Conservation (phyloP, 35 echinoderm and acorn worm genomes). For the Apostichopus parvimensis region DNA sequence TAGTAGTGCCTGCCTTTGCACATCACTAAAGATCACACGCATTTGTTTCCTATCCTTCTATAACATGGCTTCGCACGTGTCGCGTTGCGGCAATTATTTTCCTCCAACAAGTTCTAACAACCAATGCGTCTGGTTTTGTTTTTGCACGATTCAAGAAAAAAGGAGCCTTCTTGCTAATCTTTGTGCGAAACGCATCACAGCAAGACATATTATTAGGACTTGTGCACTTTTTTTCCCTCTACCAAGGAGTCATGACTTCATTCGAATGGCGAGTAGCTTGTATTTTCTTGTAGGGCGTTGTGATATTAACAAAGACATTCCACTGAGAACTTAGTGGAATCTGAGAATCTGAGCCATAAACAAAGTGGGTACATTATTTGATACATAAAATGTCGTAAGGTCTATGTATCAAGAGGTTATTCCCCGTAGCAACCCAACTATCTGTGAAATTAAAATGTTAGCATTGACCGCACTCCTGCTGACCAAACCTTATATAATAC, state of each 20-base stretch:
- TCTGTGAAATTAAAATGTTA: no score
- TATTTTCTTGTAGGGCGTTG: neutral
- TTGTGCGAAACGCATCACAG: slow-evolving; percentile 36
- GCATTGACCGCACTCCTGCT: no score
- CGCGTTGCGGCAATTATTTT: slow-evolving; percentile 47
- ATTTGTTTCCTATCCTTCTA: slow-evolving; percentile 14
- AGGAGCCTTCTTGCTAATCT: slow-evolving; percentile 14
- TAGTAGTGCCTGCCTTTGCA: slow-evolving; percentile 14
- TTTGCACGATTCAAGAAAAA: slow-evolving; percentile 39
- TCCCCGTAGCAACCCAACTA: no score
- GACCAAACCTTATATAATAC: no score
- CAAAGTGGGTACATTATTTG: no score
- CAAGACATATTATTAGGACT: slow-evolving; percentile 39
- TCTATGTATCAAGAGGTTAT: no score
- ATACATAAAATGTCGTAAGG: no score
- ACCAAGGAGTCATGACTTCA: slow-evolving; percentile 1
- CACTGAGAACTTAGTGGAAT: neutral
- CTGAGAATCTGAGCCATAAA: neutral
- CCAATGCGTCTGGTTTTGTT: slow-evolving; percentile 43
- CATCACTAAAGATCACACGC: slow-evolving; percentile 28
- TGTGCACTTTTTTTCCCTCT: slow-evolving; percentile 34
- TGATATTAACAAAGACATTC: slow-evolving; percentile 5
- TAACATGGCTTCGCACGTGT: slow-evolving; percentile 49
- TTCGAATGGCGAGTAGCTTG: neutral
- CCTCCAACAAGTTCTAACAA: slow-evolving; percentile 27